phyloP scores from a whole-genome alignment of 1,140 invertebrate species.

The Pseudomyrmex sp. region DNA sequence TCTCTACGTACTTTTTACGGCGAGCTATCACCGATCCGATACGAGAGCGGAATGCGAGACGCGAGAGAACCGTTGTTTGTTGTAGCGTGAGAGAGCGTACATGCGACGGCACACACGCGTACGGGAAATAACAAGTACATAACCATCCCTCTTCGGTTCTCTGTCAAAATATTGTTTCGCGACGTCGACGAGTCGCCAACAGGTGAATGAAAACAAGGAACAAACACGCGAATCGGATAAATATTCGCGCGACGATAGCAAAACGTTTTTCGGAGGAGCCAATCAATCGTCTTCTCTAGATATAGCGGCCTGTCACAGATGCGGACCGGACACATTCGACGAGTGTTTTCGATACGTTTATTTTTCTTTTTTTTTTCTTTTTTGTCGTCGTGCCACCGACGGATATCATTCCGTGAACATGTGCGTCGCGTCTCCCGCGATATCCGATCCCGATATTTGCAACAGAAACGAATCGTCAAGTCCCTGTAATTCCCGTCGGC shows the following conservation, averaged over 20 bases:
- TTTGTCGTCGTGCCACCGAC: no score
- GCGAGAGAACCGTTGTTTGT: slow-evolving; percentile 32
- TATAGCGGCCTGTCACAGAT: slow-evolving; percentile 9
- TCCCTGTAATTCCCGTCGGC: neutral
- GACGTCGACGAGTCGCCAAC: neutral
- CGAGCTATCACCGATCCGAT: neutral
- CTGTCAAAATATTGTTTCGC: neutral
- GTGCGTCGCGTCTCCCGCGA: neutral
- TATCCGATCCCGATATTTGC: neutral
- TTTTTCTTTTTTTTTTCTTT: neutral
- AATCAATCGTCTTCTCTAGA: slow-evolving; percentile 33
- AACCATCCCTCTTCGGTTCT: slow-evolving; percentile 8
- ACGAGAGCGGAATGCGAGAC: slow-evolving; percentile 20
- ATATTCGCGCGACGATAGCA: neutral
- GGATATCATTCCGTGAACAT: neutral
- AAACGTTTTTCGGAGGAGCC: neutral
- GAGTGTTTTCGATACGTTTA: slow-evolving; percentile 10
- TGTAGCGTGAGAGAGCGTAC: slow-evolving; percentile 13
- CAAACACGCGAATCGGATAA: no score
- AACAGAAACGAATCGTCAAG: neutral
- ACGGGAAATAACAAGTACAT: neutral
- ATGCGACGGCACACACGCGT: slow-evolving; percentile 22
- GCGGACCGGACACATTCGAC: neutral
- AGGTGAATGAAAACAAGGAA: no score
- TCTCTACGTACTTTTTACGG: neutral